Percentiles rank a stretch among this genome's conserved stretches.
These are phyloP conservation scores for Cochlearius cochlearius DNA, from an alignment of 2,113 vertebrate species.

Conservation along the genomic window DNA sequence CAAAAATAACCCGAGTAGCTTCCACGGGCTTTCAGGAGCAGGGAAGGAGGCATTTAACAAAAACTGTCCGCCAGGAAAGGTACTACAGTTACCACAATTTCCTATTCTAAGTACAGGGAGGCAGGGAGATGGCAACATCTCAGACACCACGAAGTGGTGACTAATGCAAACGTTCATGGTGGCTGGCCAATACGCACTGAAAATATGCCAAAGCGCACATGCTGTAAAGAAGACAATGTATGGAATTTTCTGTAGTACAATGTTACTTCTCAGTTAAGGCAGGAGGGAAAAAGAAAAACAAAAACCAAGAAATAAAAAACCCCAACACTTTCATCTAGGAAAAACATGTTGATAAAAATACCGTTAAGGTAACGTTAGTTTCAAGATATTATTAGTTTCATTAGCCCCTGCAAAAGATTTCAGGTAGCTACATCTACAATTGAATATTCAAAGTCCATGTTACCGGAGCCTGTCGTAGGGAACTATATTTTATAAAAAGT, in stretches of 20 bases:
- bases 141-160: neutral
- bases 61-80: neutral
- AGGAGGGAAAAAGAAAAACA: neutral
- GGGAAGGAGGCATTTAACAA: neutral
- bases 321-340: neutral
- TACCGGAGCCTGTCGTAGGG: fast-evolving
- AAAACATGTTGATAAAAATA: neutral
- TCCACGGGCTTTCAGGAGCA: fast-evolving
- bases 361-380: neutral
- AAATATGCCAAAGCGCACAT: neutral
- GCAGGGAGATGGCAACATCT: neutral
- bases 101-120: neutral
- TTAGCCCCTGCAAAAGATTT: neutral
- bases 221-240: neutral
- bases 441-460: neutral
- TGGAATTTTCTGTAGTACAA: neutral
- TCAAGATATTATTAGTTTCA: neutral
- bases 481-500: neutral
- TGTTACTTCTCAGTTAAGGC: neutral
- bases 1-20: neutral
- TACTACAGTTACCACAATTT: neutral
- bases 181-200: neutral
- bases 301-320: neutral
- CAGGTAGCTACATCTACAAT: neutral
- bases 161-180: neutral